Conservation (phyloP, 30 jellyfish, hydroid and myxozoan genomes). For the Mastigias papua region DNA sequence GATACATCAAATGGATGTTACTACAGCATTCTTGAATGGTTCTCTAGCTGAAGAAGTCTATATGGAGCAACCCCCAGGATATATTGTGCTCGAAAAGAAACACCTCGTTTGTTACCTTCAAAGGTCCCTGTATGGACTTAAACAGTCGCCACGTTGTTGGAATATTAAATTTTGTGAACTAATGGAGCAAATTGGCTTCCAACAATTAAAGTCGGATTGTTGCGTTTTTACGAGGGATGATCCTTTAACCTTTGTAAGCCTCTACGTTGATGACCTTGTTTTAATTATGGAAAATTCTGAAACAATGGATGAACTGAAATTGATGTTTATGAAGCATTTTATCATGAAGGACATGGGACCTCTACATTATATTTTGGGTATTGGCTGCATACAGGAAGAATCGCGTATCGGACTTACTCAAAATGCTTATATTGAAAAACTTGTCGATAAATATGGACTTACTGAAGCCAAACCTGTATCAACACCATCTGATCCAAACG, state of each 20-base stretch:
- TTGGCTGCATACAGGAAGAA: not conserved
- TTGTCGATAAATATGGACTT: not conserved
- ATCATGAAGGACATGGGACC: not conserved
- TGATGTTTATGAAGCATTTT: not conserved
- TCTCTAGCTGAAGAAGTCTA: constrained; percentile 26
- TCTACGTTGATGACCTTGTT: not conserved
- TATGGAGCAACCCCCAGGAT: constrained; percentile 48
- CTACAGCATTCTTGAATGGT: constrained; percentile 27
- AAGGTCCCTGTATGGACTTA: constrained; percentile 47
- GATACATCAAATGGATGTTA: constrained; percentile 28
- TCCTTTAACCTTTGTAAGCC: not conserved
- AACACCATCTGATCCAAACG: not conserved
- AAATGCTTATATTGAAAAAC: not conserved
- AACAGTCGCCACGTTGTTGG: constrained; percentile 61
- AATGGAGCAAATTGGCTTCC: not conserved
- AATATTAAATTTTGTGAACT: not conserved
- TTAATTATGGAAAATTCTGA: not conserved
- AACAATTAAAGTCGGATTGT: not conserved
- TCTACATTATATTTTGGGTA: not conserved
- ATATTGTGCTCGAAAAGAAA: constrained; percentile 34
- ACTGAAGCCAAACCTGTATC: not conserved
- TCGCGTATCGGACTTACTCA: not conserved
- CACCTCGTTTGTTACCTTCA: constrained; percentile 40
- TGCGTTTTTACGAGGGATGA: not conserved
- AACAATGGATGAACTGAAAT: not conserved